These are phyloP conservation scores for Heliconius aoede DNA, from an alignment of 2,888 invertebrate species.

Conservation along the genomic window DNA sequence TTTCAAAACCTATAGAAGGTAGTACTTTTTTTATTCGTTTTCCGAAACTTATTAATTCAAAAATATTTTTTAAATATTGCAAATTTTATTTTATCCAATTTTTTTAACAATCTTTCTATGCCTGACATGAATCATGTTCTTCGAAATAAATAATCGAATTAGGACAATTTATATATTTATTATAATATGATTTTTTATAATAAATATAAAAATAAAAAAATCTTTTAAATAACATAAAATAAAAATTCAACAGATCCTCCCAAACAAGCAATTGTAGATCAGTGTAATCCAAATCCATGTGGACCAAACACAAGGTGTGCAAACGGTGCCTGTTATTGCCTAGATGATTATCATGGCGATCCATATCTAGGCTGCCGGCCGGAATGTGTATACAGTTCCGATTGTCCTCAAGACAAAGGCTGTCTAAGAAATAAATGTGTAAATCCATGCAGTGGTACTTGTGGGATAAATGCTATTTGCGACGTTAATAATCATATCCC, in stretches of 20 bases:
- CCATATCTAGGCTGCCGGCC: slow-evolving; percentile 87
- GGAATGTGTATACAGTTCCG: slow-evolving; percentile 87
- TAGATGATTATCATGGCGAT: slow-evolving; percentile 85
- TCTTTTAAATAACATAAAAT: background rate
- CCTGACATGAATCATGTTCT: background rate
- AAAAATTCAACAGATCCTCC: slow-evolving; percentile 53
- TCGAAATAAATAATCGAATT: background rate
- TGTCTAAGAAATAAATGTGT: slow-evolving; percentile 87
- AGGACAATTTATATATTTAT: background rate
- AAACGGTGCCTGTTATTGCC: slow-evolving; percentile 85
- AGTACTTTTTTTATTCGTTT: slow-evolving; percentile 53
- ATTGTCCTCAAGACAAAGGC: slow-evolving; percentile 86
- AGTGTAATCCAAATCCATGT: slow-evolving; percentile 86
- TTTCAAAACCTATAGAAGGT: slow-evolving; percentile 80
- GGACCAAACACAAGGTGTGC: slow-evolving; percentile 85
- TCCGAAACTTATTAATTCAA: background rate
- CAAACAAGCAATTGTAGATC: slow-evolving; percentile 65
- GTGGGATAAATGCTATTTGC: slow-evolving; percentile 88
- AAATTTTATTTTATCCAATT: background rate
- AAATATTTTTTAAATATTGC: background rate
- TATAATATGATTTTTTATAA: background rate
- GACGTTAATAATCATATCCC: slow-evolving; percentile 89
- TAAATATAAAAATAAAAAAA: no score
- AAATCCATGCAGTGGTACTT: slow-evolving; percentile 89
- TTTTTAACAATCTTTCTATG: background rate